Percentiles rank a stretch among this genome's conserved stretches.
Evolutionary conservation across 2,888 invertebrate genomes (phyloP).

Genomic region (Itoplectis maculator): DNA sequence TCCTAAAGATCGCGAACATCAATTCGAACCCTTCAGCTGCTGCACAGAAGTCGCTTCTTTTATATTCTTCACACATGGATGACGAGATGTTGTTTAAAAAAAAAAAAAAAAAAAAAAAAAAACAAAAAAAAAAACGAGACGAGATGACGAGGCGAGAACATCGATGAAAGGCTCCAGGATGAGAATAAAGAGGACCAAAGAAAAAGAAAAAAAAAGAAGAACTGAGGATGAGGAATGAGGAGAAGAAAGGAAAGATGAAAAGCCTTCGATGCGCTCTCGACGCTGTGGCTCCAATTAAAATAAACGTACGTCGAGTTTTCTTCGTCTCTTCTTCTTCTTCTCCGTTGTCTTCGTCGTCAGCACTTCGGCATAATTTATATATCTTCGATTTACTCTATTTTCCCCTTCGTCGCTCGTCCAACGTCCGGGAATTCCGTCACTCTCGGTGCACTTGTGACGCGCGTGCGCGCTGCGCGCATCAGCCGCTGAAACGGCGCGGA

Average conservation of each 20-base stretch:
- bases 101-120: slow-evolving; percentile 29
- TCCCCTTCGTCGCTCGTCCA: neutral
- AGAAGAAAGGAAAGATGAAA: slow-evolving; percentile 45
- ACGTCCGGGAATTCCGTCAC: slow-evolving; percentile 60
- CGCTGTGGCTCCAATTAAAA: slow-evolving; percentile 71
- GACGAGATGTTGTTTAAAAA: no score
- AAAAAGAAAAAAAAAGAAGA: slow-evolving; percentile 28
- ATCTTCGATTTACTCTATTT: slow-evolving; percentile 21
- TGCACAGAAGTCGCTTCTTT: neutral
- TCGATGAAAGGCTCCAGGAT: slow-evolving; percentile 9
- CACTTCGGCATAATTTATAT: slow-evolving; percentile 19
- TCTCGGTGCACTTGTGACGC: slow-evolving; percentile 58
- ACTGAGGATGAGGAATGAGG: slow-evolving; percentile 47
- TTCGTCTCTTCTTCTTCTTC: slow-evolving; percentile 64
- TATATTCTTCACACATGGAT: neutral
- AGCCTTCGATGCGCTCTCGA: slow-evolving; percentile 55
- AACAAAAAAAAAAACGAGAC: slow-evolving; percentile 22
- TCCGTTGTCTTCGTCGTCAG: slow-evolving; percentile 27
- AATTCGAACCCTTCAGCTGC: neutral
- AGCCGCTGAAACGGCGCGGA: slow-evolving; percentile 45
- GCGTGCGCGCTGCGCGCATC: slow-evolving; percentile 54
- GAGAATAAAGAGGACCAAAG: slow-evolving; percentile 20
- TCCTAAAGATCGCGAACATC: no score
- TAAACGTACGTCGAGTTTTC: slow-evolving; percentile 71
- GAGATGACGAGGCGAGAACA: slow-evolving; percentile 29